Evolutionary conservation across 2,888 invertebrate genomes (phyloP), one percentile per base, ranked within the genome.

Genomic region (Nudaria mundana): DNA sequence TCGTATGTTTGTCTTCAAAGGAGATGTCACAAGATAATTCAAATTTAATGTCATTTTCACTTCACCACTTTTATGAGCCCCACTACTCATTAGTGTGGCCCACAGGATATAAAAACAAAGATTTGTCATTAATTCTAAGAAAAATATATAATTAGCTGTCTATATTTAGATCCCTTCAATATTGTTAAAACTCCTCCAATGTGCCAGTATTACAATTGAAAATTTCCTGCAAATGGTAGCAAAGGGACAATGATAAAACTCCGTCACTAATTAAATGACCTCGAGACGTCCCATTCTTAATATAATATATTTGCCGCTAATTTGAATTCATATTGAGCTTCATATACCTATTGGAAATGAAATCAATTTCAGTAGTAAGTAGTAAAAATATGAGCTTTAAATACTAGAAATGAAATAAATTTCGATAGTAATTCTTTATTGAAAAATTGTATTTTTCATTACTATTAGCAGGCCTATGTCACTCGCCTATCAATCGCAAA

Each of bases 271-370:
- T 88, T 88, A 87, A 88, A 86, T 81, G 80, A 79, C 72, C 76
- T 66, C 64, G 69, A 76, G 79, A 78, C 77, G 75, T 79, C 71
- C 74, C 76, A 73, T 76, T 80, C 78, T 77, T 84, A 84, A 84
- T 84, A 85, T 84, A 84, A 84, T 84, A 85, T 82, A 87, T 85
- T 83, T 81, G 77, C 81, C 75, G 81, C 77, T 83, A 84, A 86
- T 87, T 84, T 84, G 71, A 69, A 79, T 71, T 74, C 71, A 83
- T 80, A 63, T 60, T 64, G 63, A 70, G 70, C 62, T 70, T 66
- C 64, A 69, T 66, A 64, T 69, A 66, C 72, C 71, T 62, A 72
- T 77, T 74, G 47, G 53, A 60, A 74, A 81, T 76, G 74, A 66
- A 78, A 75, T 76, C 71, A 66, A 65, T 13, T 73, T 71, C 63